Conservation (phyloP, 2,113 vertebrate genomes). For the Pluvianellus socialis region DNA sequence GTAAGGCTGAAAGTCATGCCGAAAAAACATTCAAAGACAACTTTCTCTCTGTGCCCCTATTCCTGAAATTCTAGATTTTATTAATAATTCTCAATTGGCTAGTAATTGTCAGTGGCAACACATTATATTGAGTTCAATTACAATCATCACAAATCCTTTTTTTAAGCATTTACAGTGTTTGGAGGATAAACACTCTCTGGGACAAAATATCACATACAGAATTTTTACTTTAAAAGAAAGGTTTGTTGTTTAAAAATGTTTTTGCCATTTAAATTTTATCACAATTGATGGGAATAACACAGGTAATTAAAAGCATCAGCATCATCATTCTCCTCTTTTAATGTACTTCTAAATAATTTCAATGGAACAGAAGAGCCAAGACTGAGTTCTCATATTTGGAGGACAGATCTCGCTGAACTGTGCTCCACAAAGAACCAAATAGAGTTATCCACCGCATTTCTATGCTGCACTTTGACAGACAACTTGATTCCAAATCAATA, state of each 20-base stretch:
- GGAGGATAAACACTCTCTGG: background rate
- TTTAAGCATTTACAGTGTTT: background rate
- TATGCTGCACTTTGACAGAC: background rate
- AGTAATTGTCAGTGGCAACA: conserved; percentile 37
- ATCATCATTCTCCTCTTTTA: background rate
- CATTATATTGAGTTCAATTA: conserved; percentile 12
- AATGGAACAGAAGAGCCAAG: background rate
- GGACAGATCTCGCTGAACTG: background rate
- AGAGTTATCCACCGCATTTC: background rate
- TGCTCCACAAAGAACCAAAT: background rate
- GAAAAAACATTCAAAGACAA: conserved; percentile 21
- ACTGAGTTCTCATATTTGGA: background rate
- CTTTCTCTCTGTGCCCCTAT: background rate
- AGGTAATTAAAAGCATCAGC: background rate
- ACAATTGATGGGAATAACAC: background rate
- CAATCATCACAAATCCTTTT: background rate
- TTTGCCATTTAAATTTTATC: background rate
- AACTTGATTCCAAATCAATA: background rate
- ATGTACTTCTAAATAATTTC: background rate
- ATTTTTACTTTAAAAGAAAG: background rate
- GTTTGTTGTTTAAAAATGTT: background rate
- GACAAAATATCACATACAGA: background rate
- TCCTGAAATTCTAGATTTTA: conserved; percentile 45
- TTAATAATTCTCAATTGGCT: conserved; percentile 50
- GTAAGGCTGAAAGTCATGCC: conserved; percentile 45